phyloP scores from a whole-genome alignment of 2,888 invertebrate genomes.

The Pegoplata infirma region DNA sequence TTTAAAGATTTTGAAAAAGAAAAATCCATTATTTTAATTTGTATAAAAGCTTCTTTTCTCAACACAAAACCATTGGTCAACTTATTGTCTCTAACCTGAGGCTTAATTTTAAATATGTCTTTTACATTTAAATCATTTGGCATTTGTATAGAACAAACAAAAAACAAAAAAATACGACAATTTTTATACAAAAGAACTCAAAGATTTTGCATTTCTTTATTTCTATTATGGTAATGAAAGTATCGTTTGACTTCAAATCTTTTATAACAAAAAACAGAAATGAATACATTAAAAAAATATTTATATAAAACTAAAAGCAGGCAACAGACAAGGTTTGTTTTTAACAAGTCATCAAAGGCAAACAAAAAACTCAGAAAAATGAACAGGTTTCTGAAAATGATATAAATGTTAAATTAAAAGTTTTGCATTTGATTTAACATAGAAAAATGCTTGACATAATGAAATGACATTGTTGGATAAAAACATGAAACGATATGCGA shows the following conservation, averaged over 20 bases:
- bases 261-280: neutral
- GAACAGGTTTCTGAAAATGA: neutral
- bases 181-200: neutral
- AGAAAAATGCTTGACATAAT: too few species aligned
- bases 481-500: too few species aligned
- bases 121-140: constrained; percentile 15
- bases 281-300: neutral
- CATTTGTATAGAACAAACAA: neutral
- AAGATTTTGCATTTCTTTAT: neutral
- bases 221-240: constrained; percentile 25
- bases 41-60: too few species aligned
- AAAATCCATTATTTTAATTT: too few species aligned
- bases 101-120: neutral
- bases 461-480: too few species aligned
- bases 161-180: neutral
- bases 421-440: neutral
- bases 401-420: neutral
- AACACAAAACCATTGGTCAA: constrained; percentile 13
- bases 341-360: neutral
- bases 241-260: constrained; percentile 22
- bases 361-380: neutral
- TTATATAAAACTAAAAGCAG: neutral
- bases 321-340: neutral
- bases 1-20: too few species aligned
- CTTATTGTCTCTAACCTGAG: neutral